Percentiles rank a stretch among this genome's conserved stretches.
Conservation (phyloP, 2,797 vertebrate genomes). For the Tragelaphus oryx region DNA sequence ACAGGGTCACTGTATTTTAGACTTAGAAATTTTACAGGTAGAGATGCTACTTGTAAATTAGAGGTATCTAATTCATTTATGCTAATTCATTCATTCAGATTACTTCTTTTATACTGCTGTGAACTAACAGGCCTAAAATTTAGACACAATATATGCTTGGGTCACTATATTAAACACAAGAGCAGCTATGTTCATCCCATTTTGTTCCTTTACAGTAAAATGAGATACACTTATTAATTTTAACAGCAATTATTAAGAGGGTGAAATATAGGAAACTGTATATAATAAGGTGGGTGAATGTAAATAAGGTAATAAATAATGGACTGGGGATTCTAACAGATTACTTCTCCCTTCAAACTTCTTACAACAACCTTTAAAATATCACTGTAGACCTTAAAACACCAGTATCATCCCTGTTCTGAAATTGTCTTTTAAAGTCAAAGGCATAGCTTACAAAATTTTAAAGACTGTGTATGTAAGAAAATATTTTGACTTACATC, state of each 20-base stretch:
- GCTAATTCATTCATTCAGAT: not conserved
- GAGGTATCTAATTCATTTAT: not conserved
- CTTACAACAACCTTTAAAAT: not conserved
- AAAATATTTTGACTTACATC: not conserved
- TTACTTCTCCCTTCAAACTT: constrained; percentile 7
- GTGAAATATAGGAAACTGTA: not conserved
- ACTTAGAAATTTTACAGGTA: constrained; percentile 31
- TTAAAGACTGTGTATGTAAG: not conserved
- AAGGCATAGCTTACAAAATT: not conserved
- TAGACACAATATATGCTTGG: not conserved
- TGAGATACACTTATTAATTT: not conserved
- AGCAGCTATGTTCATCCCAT: not conserved
- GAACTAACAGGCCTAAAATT: not conserved
- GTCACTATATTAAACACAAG: not conserved
- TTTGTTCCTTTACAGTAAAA: constrained; percentile 24
- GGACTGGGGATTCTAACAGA: not conserved
- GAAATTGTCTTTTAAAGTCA: constrained; percentile 19
- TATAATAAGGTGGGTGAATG: not conserved
- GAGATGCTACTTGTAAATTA: not conserved
- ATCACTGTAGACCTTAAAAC: not conserved
- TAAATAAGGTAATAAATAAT: not conserved
- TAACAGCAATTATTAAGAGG: constrained; percentile 19
- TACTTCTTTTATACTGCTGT: not conserved
- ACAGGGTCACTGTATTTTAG: not conserved
- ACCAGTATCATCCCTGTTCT: not conserved